Evolutionary conservation across 2,797 vertebrate species (phyloP).

Genomic region (Nyctalus aviator): DNA sequence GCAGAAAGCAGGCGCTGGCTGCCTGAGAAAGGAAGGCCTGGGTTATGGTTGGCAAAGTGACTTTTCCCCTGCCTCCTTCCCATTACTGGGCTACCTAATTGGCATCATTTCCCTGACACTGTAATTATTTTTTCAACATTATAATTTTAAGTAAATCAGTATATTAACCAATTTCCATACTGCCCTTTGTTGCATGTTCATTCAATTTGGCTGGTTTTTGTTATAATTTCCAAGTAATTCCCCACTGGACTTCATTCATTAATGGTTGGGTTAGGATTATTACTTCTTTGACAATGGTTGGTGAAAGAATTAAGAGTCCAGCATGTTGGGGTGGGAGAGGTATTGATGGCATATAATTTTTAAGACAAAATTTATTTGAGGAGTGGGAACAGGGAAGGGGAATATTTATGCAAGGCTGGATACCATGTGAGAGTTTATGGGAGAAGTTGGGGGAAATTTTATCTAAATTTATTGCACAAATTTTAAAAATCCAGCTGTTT

Average conservation of each 20-base stretch:
- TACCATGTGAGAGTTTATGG: not conserved
- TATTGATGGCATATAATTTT: not conserved
- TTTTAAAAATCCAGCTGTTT: not conserved
- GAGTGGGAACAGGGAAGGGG: not conserved
- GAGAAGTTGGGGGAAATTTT: not conserved
- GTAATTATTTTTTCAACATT: constrained; percentile 68
- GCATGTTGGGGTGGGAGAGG: not conserved
- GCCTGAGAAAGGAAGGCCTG: not conserved
- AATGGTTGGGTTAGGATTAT: not conserved
- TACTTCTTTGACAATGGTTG: not conserved
- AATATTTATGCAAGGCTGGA: not conserved
- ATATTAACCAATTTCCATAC: constrained; percentile 68
- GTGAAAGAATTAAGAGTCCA: not conserved
- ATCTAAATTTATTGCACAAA: not conserved
- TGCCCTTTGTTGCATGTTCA: constrained; percentile 23
- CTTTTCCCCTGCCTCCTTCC: constrained; percentile 42
- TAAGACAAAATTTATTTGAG: not conserved
- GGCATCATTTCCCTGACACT: constrained; percentile 66
- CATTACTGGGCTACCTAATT: constrained; percentile 40
- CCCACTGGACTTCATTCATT: not conserved
- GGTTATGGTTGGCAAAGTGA: constrained; percentile 3
- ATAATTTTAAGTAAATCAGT: constrained; percentile 68
- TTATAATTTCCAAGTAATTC: constrained; percentile 49
- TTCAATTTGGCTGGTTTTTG: constrained; percentile 37
- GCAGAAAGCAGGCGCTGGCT: not conserved